phyloP scores from a whole-genome alignment of 1,140 invertebrate genomes.

The Scaptomyza pallida region DNA sequence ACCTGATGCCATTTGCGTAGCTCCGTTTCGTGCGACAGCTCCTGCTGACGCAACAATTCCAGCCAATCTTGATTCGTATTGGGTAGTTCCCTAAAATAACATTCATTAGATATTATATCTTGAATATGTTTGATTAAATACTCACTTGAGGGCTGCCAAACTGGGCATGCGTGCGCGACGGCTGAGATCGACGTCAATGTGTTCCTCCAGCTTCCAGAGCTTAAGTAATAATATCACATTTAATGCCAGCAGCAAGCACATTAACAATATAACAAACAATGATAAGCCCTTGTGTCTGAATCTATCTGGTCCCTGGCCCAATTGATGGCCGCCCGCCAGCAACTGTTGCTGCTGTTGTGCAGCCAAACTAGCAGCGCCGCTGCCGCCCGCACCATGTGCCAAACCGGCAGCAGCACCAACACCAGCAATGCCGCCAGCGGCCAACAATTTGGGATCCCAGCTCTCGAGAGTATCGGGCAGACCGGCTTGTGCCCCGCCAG shows the following conservation, averaged over 20 bases:
- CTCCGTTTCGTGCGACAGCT: constrained; percentile 90
- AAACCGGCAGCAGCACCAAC: constrained; percentile 32
- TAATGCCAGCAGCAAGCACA: constrained; percentile 88
- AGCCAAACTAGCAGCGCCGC: constrained; percentile 25
- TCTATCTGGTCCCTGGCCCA: constrained; percentile 48
- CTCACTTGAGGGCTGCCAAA: constrained; percentile 70
- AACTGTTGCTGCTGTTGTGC: constrained; percentile 53
- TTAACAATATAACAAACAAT: constrained; percentile 86
- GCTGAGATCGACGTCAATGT: constrained; percentile 78
- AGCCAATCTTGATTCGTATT: constrained; percentile 91
- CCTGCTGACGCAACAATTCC: constrained; percentile 90
- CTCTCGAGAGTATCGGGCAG: constrained; percentile 55
- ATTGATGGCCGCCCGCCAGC: constrained; percentile 40
- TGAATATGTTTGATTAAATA: background rate
- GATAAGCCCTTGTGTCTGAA: constrained; percentile 77
- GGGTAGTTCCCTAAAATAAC: constrained; percentile 85
- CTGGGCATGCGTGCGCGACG: constrained; percentile 81
- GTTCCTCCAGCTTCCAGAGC: constrained; percentile 89
- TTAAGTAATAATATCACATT: constrained; percentile 93
- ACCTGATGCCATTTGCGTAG: constrained; percentile 91
- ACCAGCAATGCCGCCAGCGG: constrained; percentile 15
- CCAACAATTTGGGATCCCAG: constrained; percentile 44
- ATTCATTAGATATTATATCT: background rate
- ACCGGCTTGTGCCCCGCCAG: constrained; percentile 41
- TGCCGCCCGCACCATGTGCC: constrained; percentile 22